Evolutionary conservation across 1,140 invertebrate genomes (phyloP).

Genomic region (Caerostris darwini): DNA sequence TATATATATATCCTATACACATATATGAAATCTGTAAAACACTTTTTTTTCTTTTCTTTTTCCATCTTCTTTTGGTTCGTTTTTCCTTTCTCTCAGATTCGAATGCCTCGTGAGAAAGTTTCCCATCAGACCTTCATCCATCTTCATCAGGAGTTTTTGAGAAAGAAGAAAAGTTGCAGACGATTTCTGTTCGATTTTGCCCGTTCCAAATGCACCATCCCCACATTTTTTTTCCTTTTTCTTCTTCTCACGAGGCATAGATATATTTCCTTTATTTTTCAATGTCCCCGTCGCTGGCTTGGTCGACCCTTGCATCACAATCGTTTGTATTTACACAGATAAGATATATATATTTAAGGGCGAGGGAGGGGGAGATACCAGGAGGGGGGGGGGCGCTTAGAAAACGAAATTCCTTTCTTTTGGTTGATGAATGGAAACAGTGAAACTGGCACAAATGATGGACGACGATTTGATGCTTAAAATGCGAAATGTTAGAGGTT

Average conservation of each 20-base stretch:
- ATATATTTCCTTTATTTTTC: not conserved
- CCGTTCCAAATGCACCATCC: not conserved
- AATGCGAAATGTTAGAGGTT: too few relatives aligned
- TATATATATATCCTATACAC: not conserved
- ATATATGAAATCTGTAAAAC: not conserved
- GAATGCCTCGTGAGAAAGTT: not conserved
- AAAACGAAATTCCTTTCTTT: not conserved
- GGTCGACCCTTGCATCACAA: not conserved
- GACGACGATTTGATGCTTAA: too few relatives aligned
- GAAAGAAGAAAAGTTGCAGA: not conserved
- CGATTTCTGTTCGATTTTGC: constrained; percentile 6
- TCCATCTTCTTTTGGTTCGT: not conserved
- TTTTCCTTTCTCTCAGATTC: not conserved
- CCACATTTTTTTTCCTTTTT: not conserved
- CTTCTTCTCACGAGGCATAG: not conserved
- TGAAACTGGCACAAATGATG: too few relatives aligned
- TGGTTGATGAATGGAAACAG: not conserved
- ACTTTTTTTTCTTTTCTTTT: not conserved
- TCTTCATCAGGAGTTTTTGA: constrained; percentile 25
- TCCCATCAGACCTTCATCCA: not conserved
- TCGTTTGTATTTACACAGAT: not conserved
- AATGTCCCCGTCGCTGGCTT: not conserved
- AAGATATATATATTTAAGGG: not conserved
- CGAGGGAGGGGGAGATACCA: not conserved
- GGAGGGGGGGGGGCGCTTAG: too few relatives aligned